Evolutionary conservation across 1,140 invertebrate species (phyloP).

Genomic region (Panagrolaimus sp.): DNA sequence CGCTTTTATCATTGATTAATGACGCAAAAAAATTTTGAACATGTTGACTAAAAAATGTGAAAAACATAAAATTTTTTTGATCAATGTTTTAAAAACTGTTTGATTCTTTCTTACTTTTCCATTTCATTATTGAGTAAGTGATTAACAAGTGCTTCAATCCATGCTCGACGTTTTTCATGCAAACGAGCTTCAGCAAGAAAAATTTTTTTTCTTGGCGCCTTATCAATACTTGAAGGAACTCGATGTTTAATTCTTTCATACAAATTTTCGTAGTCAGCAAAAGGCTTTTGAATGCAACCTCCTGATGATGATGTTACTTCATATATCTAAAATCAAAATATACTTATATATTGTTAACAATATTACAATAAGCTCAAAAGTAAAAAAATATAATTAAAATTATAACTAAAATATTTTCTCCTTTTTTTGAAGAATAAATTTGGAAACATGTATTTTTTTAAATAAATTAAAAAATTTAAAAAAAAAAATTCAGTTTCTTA

Average conservation of each 20-base stretch:
- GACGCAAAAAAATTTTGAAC: conserved; percentile 43
- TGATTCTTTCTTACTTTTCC: conserved; percentile 35
- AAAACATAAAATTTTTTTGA: conserved; percentile 5
- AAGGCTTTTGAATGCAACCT: conserved; percentile 6
- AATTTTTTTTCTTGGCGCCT: conserved; percentile 47
- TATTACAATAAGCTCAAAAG: not conserved
- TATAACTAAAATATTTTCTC: no score
- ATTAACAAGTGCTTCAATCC: conserved; percentile 38
- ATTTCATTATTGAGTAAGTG: conserved; percentile 39
- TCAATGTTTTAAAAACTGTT: not conserved
- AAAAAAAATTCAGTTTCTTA: no score
- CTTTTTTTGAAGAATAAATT: no score
- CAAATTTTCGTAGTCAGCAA: conserved; percentile 35
- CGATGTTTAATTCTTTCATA: conserved; percentile 34
- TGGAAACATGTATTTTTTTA: no score
- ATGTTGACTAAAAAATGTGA: conserved; percentile 39
- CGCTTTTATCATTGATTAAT: conserved; percentile 34
- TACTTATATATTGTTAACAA: not conserved
- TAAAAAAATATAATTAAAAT: not conserved
- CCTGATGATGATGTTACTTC: conserved; percentile 30
- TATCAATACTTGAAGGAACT: conserved; percentile 36
- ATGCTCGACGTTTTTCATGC: conserved; percentile 44
- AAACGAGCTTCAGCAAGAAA: conserved; percentile 41
- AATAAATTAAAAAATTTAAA: no score
- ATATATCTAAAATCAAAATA: conserved; percentile 4